phyloP scores from a whole-genome alignment of 2,113 vertebrate genomes.

The Morone saxatilis region DNA sequence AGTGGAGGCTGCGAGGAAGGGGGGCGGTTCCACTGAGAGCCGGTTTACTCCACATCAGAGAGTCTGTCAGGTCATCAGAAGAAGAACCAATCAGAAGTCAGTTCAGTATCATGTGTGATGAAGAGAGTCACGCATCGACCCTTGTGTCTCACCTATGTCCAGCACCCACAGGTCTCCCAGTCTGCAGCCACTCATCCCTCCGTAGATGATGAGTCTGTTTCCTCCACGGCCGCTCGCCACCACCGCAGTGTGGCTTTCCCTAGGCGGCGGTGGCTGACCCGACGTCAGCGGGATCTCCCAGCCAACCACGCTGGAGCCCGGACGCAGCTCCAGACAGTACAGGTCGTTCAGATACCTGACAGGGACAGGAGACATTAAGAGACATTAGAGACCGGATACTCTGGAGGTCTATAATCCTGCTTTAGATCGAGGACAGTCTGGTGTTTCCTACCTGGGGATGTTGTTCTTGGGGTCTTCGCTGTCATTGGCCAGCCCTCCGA shows the following conservation, averaged over 20 bases:
- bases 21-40: constrained; percentile 86
- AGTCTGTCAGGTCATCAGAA: constrained; percentile 79
- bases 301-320: constrained; percentile 87
- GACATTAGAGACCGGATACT: no score
- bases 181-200: constrained; percentile 92
- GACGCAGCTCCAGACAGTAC: constrained; percentile 88
- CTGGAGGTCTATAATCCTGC: no score
- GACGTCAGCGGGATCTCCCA: constrained; percentile 92
- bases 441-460: constrained; percentile 86
- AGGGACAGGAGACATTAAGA: neutral
- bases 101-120: neutral
- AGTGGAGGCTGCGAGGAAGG: constrained; percentile 90
- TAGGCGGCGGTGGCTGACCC: constrained; percentile 87
- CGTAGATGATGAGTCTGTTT: constrained; percentile 86
- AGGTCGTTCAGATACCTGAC: constrained; percentile 90
- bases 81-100: constrained; percentile 1
- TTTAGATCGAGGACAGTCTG: neutral
- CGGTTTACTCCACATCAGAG: constrained; percentile 89
- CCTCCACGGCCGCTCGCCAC: constrained; percentile 83
- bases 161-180: constrained; percentile 92
- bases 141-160: constrained; percentile 84
- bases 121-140: neutral
- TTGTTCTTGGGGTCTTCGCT: constrained; percentile 93
- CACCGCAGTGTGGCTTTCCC: constrained; percentile 91
- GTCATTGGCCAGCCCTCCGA: constrained; percentile 92